A percentile compares a stretch with the other conserved stretches of the same genome.
Evolutionary conservation across 1,140 invertebrate species (phyloP).

Genomic region (Alviniconcha marisindica): DNA sequence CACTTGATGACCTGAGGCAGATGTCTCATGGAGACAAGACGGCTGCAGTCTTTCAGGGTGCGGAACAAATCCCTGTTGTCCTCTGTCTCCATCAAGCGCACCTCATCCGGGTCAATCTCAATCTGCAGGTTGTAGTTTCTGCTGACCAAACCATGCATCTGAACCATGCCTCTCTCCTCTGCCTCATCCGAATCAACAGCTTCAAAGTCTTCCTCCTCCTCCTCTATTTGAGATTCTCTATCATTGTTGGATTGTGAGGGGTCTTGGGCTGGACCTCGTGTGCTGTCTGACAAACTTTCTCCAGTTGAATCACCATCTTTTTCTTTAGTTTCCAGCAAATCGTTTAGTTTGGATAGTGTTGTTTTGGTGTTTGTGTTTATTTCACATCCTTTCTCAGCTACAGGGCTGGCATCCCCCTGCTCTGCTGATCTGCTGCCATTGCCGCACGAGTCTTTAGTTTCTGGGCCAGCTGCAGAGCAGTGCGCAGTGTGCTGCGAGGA

Average conservation of each 20-base stretch:
- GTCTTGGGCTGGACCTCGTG: neutral
- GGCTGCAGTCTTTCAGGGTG: slow-evolving; percentile 61
- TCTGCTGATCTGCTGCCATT: no score
- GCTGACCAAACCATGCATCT: slow-evolving; percentile 62
- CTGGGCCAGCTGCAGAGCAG: no score
- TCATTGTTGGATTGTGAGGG: no score
- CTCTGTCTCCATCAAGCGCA: slow-evolving; percentile 61
- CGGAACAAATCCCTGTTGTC: slow-evolving; percentile 67
- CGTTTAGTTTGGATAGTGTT: no score
- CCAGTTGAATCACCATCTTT: no score
- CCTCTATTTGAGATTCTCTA: no score
- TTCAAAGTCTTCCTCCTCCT: slow-evolving; percentile 43
- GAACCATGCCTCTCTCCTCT: slow-evolving; percentile 51
- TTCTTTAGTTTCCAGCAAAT: no score
- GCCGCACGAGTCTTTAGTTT: no score
- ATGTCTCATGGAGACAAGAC: slow-evolving; percentile 55
- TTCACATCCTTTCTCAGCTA: no score
- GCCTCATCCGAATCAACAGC: slow-evolving; percentile 42
- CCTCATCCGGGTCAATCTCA: slow-evolving; percentile 51
- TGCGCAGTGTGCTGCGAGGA: neutral
- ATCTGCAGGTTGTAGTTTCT: slow-evolving; percentile 60
- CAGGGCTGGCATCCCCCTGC: no score
- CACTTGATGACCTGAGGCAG: slow-evolving; percentile 58
- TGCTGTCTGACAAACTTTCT: no score
- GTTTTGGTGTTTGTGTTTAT: no score